phyloP scores from a whole-genome alignment of 2,888 invertebrate species.

The Nephrocerus scutellatus region DNA sequence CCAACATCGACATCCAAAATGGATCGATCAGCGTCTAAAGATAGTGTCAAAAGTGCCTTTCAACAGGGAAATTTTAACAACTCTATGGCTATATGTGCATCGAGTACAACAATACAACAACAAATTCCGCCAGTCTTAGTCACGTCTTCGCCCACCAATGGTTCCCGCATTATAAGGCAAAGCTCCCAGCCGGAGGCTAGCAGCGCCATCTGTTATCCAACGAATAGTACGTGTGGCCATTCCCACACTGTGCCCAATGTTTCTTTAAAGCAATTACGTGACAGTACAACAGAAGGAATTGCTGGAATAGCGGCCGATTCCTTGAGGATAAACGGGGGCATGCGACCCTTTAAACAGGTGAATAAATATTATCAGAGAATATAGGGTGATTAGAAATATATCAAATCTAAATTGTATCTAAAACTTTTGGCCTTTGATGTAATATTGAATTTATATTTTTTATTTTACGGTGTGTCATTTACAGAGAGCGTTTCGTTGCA shows the following conservation, averaged over 20 bases:
- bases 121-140: slow-evolving; percentile 64
- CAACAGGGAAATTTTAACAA: slow-evolving; percentile 48
- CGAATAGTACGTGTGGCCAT: slow-evolving; percentile 56
- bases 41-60: slow-evolving; percentile 68
- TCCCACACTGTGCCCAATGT: slow-evolving; percentile 69
- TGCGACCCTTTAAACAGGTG: slow-evolving; percentile 94
- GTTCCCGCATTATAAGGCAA: slow-evolving; percentile 72
- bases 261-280: slow-evolving; percentile 74
- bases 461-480: too few relatives aligned
- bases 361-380: too few relatives aligned
- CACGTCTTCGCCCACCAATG: slow-evolving; percentile 59
- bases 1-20: slow-evolving; percentile 64
- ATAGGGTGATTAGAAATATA: too few relatives aligned
- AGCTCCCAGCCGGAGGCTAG: slow-evolving; percentile 48
- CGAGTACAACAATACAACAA: slow-evolving; percentile 31
- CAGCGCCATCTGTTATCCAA: slow-evolving; percentile 51
- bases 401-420: too few relatives aligned
- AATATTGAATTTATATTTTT: too few relatives aligned
- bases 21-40: slow-evolving; percentile 77
- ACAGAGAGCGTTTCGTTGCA: slow-evolving; percentile 22
- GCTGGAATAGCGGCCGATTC: slow-evolving; percentile 95
- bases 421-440: too few relatives aligned
- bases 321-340: slow-evolving; percentile 90
- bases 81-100: slow-evolving; percentile 36
- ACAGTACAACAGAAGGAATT: slow-evolving; percentile 75